Evolutionary conservation across 2,113 vertebrate genomes (phyloP).

Genomic region (Hippocampus barbouri): DNA sequence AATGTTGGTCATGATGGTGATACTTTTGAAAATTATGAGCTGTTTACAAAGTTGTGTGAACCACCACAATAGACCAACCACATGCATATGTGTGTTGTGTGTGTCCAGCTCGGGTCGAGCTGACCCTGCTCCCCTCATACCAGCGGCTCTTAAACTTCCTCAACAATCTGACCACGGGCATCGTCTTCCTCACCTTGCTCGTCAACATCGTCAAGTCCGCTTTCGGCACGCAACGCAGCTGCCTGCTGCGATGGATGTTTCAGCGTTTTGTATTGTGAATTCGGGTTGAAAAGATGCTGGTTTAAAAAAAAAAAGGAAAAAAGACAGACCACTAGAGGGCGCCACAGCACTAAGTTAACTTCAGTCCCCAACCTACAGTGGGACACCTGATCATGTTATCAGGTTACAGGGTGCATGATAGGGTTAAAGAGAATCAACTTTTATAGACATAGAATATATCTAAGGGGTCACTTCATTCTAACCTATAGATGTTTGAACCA

Average conservation of each 20-base stretch:
- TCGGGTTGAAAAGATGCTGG: background rate
- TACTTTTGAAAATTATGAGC: slow-evolving; percentile 22
- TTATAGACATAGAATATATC: background rate
- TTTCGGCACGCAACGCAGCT: slow-evolving; percentile 77
- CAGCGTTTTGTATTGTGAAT: slow-evolving; percentile 57
- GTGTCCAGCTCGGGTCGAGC: slow-evolving; percentile 46
- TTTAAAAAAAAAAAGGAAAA: background rate
- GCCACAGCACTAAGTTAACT: background rate
- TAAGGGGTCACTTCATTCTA: background rate
- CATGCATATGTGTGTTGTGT: slow-evolving; percentile 35
- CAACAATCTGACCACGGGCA: slow-evolving; percentile 76
- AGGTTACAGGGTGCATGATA: no score
- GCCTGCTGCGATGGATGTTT: slow-evolving; percentile 62
- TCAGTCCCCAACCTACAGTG: background rate
- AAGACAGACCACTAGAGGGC: background rate
- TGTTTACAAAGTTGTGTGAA: slow-evolving; percentile 11
- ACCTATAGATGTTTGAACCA: slow-evolving; percentile 40
- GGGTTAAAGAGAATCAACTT: background rate
- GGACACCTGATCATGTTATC: no score
- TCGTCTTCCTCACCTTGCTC: slow-evolving; percentile 80
- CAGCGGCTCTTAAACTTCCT: slow-evolving; percentile 77
- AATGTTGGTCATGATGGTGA: background rate
- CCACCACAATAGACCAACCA: background rate
- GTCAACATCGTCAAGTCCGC: slow-evolving; percentile 85
- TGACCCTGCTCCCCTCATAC: slow-evolving; percentile 55